Evolutionary conservation across 2,113 vertebrate genomes (phyloP), one percentile per base, ranked within the genome.

Genomic region (Phylloscopus whistleri): DNA sequence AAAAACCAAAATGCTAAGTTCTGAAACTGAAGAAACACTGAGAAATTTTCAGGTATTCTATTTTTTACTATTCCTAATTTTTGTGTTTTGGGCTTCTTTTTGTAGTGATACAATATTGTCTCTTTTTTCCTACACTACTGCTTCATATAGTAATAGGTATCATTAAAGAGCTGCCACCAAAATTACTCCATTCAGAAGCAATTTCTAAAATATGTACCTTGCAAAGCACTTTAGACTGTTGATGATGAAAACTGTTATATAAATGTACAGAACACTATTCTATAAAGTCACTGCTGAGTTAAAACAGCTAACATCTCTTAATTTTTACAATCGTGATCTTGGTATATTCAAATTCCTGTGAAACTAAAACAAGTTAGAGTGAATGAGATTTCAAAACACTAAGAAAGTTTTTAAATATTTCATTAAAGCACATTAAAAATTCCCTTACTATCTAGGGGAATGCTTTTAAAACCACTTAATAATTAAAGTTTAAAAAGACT

Each of bases 361-460:
- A 93, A 95, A 48, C 43, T 91, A 48, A 94, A 95, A 88, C n/a
- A 90, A 92, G 44, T 76, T 60, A 64, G 70, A 91, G 31, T 69
- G 84, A 95, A 68, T 52, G 18, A 84, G 59, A 95, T 76, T 85
- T 93, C 87, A 91, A 94, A 97, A 91, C 39, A 88, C 51, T 83
- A 88, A 56, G 53, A 27, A 94, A 90, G 49, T 87, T 92, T 92
- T 91, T 26, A 91, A 95, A 92, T 87, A 95, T 93, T 94, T 97
- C 46, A 87, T 91, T 95, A 49, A 97, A 95, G 60, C 43, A 52
- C 30, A 96, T 48, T 82, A 79, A 81, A 95, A 86, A 90, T 69
- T 84, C 67, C n/a, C 68, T 92, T 41, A 67, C 24, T 48, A 60
- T 41, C 76, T 51, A 30, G 21, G 48, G 37, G 63, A 84, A 89